Percentiles rank a stretch among this genome's conserved stretches.
These are phyloP conservation scores for Apoderus coryli DNA, from an alignment of 2,888 invertebrate genomes.

Conservation along the genomic window DNA sequence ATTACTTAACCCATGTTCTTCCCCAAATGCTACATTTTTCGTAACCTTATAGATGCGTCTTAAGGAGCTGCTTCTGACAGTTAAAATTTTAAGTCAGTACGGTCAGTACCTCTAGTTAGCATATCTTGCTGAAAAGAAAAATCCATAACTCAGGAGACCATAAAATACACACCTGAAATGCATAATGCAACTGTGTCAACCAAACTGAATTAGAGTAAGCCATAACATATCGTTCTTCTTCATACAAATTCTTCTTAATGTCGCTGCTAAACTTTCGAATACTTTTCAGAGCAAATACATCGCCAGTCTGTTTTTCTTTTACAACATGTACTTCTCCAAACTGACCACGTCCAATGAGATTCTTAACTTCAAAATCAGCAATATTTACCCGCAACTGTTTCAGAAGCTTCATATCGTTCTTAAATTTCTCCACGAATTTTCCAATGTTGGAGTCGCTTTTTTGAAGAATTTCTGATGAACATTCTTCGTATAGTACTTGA, in stretches of 20 bases:
- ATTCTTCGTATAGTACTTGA: constrained; percentile 65
- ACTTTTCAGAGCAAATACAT: constrained; percentile 48
- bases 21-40: too few species aligned
- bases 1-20: too few species aligned
- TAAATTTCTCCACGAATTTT: constrained; percentile 62
- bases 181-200: constrained; percentile 70
- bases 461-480: constrained; percentile 55
- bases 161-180: too few species aligned
- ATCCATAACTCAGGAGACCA: too few species aligned
- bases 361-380: constrained; percentile 62
- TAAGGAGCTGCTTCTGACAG: too few species aligned
- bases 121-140: too few species aligned
- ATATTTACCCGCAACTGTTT: constrained; percentile 53
- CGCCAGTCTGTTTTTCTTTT: constrained; percentile 60
- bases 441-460: constrained; percentile 56
- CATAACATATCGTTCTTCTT: constrained; percentile 74
- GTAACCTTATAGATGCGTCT: too few species aligned
- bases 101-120: too few species aligned
- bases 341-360: constrained; percentile 68
- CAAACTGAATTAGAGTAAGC: constrained; percentile 54
- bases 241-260: constrained; percentile 46
- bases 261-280: constrained; percentile 29
- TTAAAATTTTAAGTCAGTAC: too few species aligned
- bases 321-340: constrained; percentile 79
- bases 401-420: constrained; percentile 52